These are phyloP conservation scores for Chloroceryle amazona DNA, from an alignment of 2,797 vertebrate genomes.

Conservation along the genomic window DNA sequence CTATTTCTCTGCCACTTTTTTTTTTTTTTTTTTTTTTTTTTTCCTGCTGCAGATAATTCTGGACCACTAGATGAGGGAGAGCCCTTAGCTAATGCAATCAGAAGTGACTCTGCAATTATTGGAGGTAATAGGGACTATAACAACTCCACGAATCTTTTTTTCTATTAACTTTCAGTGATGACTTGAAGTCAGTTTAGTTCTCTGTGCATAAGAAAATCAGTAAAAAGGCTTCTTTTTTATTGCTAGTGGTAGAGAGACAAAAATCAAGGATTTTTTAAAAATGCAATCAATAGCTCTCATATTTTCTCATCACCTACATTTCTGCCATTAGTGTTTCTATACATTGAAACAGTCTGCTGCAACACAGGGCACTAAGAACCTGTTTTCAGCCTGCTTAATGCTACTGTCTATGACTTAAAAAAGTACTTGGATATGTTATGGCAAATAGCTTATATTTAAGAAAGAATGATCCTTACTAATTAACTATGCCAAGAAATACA, in stretches of 20 bases:
- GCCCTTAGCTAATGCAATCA: slow-evolving; percentile 87
- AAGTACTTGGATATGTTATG: background rate
- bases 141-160: background rate
- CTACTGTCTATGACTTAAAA: background rate
- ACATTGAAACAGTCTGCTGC: background rate
- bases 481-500: background rate
- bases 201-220: background rate
- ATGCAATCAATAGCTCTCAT: background rate
- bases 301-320: background rate
- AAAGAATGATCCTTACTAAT: background rate
- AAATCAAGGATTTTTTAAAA: background rate
- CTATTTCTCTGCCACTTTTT: background rate
- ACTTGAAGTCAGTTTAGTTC: background rate
- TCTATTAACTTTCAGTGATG: background rate
- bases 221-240: background rate
- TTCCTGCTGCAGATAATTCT: slow-evolving; percentile 88
- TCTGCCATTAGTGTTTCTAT: background rate
- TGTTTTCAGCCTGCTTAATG: background rate
- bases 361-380: background rate
- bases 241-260: background rate
- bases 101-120: slow-evolving; percentile 91
- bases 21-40: background rate
- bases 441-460: background rate
- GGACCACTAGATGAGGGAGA: slow-evolving; percentile 88
- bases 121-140: slow-evolving; percentile 87